These are phyloP conservation scores for Glomeris maerens DNA, from an alignment of 1,140 invertebrate genomes.

Conservation along the genomic window DNA sequence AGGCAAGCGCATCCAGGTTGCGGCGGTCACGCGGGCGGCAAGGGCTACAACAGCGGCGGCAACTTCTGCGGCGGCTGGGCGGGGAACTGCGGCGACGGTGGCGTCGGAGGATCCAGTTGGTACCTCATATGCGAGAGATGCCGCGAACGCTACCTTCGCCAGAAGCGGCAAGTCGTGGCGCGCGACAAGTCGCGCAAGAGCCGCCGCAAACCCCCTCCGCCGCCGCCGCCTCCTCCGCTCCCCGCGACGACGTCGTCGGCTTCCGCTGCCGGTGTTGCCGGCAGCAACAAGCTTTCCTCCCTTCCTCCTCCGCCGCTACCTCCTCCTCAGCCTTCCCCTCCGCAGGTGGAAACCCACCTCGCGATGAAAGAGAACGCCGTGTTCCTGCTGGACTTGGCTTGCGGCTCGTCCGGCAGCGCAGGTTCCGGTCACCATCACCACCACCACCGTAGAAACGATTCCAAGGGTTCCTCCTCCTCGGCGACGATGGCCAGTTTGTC, in stretches of 20 bases:
- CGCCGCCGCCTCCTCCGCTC: too few species aligned
- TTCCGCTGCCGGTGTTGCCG: not conserved
- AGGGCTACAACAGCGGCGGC: constrained; percentile 73
- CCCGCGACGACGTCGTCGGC: too few species aligned
- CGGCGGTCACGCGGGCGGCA: constrained; percentile 64
- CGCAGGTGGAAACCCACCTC: constrained; percentile 47
- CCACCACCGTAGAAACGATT: constrained; percentile 7
- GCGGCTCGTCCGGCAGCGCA: constrained; percentile 47
- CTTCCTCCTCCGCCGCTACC: constrained; percentile 24
- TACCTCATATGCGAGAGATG: constrained; percentile 83
- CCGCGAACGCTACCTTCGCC: constrained; percentile 60
- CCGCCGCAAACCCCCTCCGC: constrained; percentile 26
- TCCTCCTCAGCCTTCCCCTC: too few species aligned
- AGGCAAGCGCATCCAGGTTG: constrained; percentile 74
- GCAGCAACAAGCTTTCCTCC: not conserved
- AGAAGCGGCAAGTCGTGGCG: constrained; percentile 31
- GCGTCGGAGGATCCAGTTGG: constrained; percentile 67
- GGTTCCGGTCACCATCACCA: constrained; percentile 9
- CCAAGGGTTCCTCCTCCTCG: too few species aligned
- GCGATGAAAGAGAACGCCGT: constrained; percentile 85
- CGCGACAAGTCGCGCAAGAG: constrained; percentile 28
- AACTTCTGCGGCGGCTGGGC: constrained; percentile 74
- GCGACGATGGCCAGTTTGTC: too few species aligned
- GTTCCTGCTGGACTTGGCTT: constrained; percentile 78
- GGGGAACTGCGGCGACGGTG: constrained; percentile 74